Evolutionary conservation across 1,140 invertebrate genomes (phyloP).

Genomic region (Eciton burchellii): DNA sequence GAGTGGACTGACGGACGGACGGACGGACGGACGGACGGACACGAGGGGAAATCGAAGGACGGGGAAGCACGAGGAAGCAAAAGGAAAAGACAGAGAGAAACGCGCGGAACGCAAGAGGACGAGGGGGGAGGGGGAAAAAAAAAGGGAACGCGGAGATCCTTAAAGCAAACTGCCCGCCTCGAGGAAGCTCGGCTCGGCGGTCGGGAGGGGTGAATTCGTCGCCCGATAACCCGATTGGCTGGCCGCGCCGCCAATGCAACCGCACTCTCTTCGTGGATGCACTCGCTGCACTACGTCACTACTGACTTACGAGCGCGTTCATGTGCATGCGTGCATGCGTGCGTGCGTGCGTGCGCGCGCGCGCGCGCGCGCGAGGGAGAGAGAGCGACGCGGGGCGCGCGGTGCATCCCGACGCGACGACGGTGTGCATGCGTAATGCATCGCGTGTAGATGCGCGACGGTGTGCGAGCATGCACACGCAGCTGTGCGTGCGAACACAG

Average conservation of each 20-base stretch:
- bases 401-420: slow-evolving; percentile 52
- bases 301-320: slow-evolving; percentile 45
- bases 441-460: slow-evolving; percentile 8
- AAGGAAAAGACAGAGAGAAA: slow-evolving; percentile 51
- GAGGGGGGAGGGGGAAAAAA: slow-evolving; percentile 30
- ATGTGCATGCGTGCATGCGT: slow-evolving; percentile 52
- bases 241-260: slow-evolving; percentile 79
- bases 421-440: slow-evolving; percentile 77
- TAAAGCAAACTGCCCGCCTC: slow-evolving; percentile 81
- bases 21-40: slow-evolving; percentile 5
- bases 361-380: slow-evolving; percentile 11
- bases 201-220: slow-evolving; percentile 80
- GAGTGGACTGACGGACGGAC: slow-evolving; percentile 7
- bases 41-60: slow-evolving; percentile 58
- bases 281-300: slow-evolving; percentile 55
- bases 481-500: not conserved
- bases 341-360: slow-evolving; percentile 19
- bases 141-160: slow-evolving; percentile 75
- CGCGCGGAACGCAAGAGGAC: too few relatives aligned
- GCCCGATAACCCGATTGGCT: slow-evolving; percentile 81
- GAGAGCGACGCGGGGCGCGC: slow-evolving; percentile 1
- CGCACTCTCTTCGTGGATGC: slow-evolving; percentile 66
- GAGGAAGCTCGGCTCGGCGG: slow-evolving; percentile 64
- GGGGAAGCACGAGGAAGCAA: slow-evolving; percentile 62
- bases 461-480: slow-evolving; percentile 8